Conservation (phyloP, 2,888 invertebrate species). For the Drosophila seclusa region DNA sequence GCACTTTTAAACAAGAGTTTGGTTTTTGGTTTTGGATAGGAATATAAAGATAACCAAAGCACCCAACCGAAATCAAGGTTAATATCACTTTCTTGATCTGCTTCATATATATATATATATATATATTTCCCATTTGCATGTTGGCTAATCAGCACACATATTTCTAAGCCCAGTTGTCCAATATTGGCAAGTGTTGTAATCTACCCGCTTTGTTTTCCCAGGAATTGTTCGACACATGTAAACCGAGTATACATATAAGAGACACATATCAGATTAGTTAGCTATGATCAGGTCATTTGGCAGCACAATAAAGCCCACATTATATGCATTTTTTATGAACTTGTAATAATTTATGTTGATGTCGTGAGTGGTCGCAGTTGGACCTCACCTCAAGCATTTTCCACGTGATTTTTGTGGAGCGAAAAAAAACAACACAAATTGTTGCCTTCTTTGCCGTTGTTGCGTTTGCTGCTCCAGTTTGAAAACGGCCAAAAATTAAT, state of each 20-base stretch:
- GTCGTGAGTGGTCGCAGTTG: conserved; percentile 15
- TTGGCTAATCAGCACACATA: neutral
- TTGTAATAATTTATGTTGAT: conserved; percentile 53
- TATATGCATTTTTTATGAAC: conserved; percentile 61
- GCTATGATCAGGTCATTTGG: conserved; percentile 41
- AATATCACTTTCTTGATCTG: neutral
- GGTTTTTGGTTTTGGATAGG: neutral
- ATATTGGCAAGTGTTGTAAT: conserved; percentile 36
- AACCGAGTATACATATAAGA: conserved; percentile 37
- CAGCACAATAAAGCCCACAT: conserved; percentile 42
- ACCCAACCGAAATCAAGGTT: no score
- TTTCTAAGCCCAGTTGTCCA: neutral
- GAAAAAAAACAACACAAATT: conserved; percentile 14
- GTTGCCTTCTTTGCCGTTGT: conserved; percentile 25
- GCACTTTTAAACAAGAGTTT: no score
- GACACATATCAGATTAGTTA: conserved; percentile 53
- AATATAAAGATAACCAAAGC: neutral
- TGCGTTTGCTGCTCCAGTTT: conserved; percentile 59
- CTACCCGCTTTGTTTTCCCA: conserved; percentile 27
- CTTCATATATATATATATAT: neutral
- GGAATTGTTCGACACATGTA: conserved; percentile 39
- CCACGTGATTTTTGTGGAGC: conserved; percentile 41
- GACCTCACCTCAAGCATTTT: conserved; percentile 49
- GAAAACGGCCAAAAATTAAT: conserved; percentile 64
- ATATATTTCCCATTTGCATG: neutral